Percentiles rank a stretch among this genome's conserved stretches.
Evolutionary conservation across 2,113 vertebrate genomes (phyloP).

Genomic region (Sceloporus tristichus): DNA sequence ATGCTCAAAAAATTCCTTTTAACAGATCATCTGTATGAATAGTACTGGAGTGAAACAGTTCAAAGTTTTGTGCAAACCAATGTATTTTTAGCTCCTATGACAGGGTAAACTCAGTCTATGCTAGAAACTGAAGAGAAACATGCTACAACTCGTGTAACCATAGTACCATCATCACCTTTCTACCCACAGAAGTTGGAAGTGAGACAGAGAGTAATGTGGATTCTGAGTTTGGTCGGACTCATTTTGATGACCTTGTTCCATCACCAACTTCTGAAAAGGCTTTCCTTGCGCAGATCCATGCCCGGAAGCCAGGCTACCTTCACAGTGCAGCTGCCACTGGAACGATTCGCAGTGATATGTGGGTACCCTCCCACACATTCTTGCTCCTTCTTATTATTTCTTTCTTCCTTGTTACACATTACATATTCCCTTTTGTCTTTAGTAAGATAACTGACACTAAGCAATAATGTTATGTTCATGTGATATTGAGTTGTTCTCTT

Average conservation of each 20-base stretch:
- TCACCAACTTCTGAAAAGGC: slow-evolving; percentile 88
- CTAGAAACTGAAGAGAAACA: slow-evolving; percentile 9
- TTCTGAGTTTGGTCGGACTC: slow-evolving; percentile 88
- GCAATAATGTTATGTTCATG: not conserved
- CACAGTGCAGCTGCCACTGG: slow-evolving; percentile 73
- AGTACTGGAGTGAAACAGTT: not conserved
- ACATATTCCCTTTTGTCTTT: slow-evolving; percentile 1
- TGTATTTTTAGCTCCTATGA: slow-evolving; percentile 16
- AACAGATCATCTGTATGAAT: not conserved
- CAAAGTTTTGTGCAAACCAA: not conserved
- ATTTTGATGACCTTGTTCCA: slow-evolving; percentile 86
- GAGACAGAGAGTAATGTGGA: slow-evolving; percentile 91
- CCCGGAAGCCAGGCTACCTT: slow-evolving; percentile 84
- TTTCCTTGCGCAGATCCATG: slow-evolving; percentile 86
- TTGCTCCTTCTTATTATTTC: not conserved
- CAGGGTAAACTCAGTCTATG: not conserved
- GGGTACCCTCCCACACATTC: slow-evolving; percentile 57
- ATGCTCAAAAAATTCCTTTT: not conserved
- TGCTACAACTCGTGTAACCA: not conserved
- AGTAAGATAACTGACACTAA: not conserved
- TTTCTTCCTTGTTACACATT: not conserved
- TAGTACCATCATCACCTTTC: slow-evolving; percentile 19
- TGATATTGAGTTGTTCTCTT: slow-evolving; percentile 1
- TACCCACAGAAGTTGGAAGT: slow-evolving; percentile 87
- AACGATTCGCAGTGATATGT: slow-evolving; percentile 78